phyloP scores from a whole-genome alignment of 2,797 vertebrate species.

The Sylvia borin region DNA sequence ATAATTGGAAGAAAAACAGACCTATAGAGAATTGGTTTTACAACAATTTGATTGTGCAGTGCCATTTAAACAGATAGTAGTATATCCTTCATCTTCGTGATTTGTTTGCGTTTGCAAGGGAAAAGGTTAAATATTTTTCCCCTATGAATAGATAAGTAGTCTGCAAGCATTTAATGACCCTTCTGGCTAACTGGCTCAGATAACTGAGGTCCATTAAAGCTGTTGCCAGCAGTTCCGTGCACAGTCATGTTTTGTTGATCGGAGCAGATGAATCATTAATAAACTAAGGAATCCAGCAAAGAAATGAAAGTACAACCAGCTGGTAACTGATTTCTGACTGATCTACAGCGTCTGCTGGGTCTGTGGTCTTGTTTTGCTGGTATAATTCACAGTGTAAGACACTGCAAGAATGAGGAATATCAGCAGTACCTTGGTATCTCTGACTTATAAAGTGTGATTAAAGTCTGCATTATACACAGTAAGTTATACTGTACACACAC shows the following conservation, averaged over 20 bases:
- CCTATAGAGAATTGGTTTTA: neutral
- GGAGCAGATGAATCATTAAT: neutral
- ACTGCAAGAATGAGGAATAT: neutral
- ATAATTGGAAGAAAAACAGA: neutral
- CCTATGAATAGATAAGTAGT: neutral
- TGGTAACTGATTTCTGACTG: neutral
- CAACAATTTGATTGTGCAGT: neutral
- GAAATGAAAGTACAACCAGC: neutral
- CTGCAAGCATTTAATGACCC: neutral
- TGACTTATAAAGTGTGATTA: neutral
- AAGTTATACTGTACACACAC: neutral
- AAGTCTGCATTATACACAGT: neutral
- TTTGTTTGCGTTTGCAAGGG: neutral
- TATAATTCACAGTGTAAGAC: neutral
- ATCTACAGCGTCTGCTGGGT: neutral
- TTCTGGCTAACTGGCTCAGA: neutral
- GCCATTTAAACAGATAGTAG: neutral
- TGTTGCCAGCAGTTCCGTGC: neutral
- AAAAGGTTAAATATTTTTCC: constrained; percentile 13
- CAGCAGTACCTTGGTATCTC: neutral
- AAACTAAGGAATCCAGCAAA: neutral
- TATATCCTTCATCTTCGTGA: neutral
- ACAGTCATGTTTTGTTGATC: neutral
- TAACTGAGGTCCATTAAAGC: neutral
- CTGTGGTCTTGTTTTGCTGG: neutral